Evolutionary conservation across 2,888 invertebrate species (phyloP), one percentile per base, ranked within the genome.

Genomic region (Platycheirus rosarum): DNA sequence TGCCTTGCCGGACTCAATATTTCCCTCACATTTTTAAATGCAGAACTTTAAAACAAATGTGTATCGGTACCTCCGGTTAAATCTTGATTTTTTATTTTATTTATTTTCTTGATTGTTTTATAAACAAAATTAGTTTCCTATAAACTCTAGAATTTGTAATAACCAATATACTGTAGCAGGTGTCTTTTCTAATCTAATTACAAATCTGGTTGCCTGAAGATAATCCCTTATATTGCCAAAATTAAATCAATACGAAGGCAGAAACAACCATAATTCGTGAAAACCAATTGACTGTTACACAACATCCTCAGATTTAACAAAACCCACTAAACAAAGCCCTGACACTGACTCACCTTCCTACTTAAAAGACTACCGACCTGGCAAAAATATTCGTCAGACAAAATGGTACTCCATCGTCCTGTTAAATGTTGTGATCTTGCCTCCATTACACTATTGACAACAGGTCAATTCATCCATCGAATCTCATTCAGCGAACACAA

Each of bases 391-490:
- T 68, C 40, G 68, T 55, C 71, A 82, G 82, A 77, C 82, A 82
- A 82, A 82, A 82, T 77, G 82, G 77, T 77, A 82, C 76, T 77
- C 66, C 37, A 82, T 76, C 42, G 48, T 40, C 48, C 42, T 48
- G 6, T 23, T 23, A 23, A 65, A 69, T 79, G 53, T 69, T 77
- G 53, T 66, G 76, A 82, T 66, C 63, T 49, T 42, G 71, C 68
- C 68, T 55, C 20, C 57, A 14, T 69, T 46, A 49, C 71, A 69
- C 82, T 60, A 76, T 62, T 71, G 77, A 77, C 76, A 82, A 77
- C 71, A 82, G 82, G 82, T 77, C 77, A 82, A 82, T 77, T 76
- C 60, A 48, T 32, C 44, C 60, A 75, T 75, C 65, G 49, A 78
- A 48, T 62, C 40, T 42, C 48, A 73, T 69, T 80, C 71, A 68